Evolutionary conservation across 2,113 vertebrate species (phyloP).

Genomic region (Pluvianellus socialis): DNA sequence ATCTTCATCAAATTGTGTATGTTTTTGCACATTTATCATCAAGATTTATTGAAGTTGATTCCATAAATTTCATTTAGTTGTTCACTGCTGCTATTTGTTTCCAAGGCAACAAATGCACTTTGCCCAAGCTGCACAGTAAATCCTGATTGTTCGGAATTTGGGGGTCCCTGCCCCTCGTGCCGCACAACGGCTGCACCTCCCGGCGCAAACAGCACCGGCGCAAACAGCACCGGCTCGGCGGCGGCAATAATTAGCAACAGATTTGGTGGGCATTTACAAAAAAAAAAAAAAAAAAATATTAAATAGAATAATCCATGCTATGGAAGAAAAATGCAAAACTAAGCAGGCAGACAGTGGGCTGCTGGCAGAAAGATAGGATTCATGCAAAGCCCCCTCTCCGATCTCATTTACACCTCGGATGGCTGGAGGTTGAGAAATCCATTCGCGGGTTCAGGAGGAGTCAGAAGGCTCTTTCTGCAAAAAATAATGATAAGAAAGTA

Average conservation of each 20-base stretch:
- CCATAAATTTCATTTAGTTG: slow-evolving; percentile 76
- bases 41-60: slow-evolving; percentile 69
- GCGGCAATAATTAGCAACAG: neutral
- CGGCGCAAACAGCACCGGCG: neutral
- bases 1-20: slow-evolving; percentile 42
- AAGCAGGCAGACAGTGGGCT: neutral
- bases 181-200: neutral
- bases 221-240: neutral
- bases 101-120: slow-evolving; percentile 76
- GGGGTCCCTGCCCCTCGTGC: slow-evolving; percentile 62
- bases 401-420: slow-evolving; percentile 45
- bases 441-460: slow-evolving; percentile 54
- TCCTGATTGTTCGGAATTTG: slow-evolving; percentile 45
- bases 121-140: slow-evolving; percentile 54
- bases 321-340: neutral
- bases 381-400: neutral
- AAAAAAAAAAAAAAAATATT: neutral
- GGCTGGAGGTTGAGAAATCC: slow-evolving; percentile 50
- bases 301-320: neutral
- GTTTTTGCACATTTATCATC: slow-evolving; percentile 69
- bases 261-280: neutral
- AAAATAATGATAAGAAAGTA: neutral
- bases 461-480: neutral
- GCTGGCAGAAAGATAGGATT: neutral
- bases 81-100: slow-evolving; percentile 73